These are phyloP conservation scores for Ectemnius continuus DNA, from an alignment of 2,888 invertebrate species.

Conservation along the genomic window DNA sequence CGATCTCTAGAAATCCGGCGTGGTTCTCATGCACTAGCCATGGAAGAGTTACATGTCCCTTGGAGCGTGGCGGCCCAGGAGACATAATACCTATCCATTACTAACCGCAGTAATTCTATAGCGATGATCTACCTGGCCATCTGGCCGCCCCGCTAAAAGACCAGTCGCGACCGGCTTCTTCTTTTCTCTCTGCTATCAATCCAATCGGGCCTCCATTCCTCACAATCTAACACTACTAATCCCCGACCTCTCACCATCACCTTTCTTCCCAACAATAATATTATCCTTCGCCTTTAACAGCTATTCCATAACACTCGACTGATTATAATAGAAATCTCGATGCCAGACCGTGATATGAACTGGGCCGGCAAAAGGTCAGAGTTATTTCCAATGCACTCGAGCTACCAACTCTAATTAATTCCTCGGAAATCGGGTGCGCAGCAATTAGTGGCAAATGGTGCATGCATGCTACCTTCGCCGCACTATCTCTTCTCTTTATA, in stretches of 20 bases:
- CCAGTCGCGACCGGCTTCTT: slow-evolving; percentile 14
- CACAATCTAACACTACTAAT: not conserved
- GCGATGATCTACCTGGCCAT: slow-evolving; percentile 56
- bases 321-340: not conserved
- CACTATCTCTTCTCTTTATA: not conserved
- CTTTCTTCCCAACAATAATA: not conserved
- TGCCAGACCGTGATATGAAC: slow-evolving; percentile 9
- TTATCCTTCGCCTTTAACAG: not conserved
- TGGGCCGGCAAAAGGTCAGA: slow-evolving; percentile 36
- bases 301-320: not conserved
- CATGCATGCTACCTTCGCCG: slow-evolving; percentile 20
- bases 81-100: slow-evolving; percentile 67
- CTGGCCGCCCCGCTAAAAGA: slow-evolving; percentile 23
- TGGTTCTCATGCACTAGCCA: not conserved
- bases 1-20: no score
- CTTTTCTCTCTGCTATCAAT: not conserved
- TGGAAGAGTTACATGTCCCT: slow-evolving; percentile 53
- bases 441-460: slow-evolving; percentile 39
- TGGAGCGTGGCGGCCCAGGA: slow-evolving; percentile 52
- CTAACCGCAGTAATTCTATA: slow-evolving; percentile 68
- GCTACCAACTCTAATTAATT: slow-evolving; percentile 37
- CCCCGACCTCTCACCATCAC: not conserved
- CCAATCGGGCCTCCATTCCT: slow-evolving; percentile 1
- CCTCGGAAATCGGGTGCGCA: not conserved
- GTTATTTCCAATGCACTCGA: slow-evolving; percentile 38